These are phyloP conservation scores for Carduelis carduelis DNA, from an alignment of 2,797 vertebrate genomes.

Conservation along the genomic window DNA sequence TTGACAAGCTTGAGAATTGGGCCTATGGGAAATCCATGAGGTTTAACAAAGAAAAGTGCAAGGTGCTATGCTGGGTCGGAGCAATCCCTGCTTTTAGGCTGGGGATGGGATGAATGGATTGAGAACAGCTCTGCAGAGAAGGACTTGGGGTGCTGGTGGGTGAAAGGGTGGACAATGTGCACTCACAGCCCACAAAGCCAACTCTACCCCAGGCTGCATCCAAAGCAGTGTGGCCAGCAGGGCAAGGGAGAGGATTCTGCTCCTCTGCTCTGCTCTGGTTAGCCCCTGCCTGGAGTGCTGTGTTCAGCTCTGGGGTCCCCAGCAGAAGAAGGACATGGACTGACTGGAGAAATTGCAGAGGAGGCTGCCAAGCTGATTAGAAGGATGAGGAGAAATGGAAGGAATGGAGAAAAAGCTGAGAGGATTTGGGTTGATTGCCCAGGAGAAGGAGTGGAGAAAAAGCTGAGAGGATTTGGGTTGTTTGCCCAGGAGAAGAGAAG, in stretches of 20 bases:
- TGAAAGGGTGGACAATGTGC: background rate
- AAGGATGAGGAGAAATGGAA: background rate
- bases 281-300: background rate
- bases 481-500: background rate
- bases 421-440: background rate
- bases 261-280: background rate
- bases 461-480: background rate
- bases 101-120: background rate
- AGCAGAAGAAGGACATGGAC: background rate
- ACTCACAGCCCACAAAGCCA: background rate
- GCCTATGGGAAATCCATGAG: background rate
- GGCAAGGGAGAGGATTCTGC: background rate
- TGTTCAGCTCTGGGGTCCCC: background rate
- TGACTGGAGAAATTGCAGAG: background rate
- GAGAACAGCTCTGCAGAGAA: background rate
- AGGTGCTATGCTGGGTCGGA: background rate
- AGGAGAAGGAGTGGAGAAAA: background rate
- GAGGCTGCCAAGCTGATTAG: background rate
- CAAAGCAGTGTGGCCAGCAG: background rate
- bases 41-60: background rate
- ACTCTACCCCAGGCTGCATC: background rate
- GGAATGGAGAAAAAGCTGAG: background rate
- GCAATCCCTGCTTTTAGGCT: background rate
- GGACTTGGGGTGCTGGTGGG: background rate
- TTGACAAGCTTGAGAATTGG: background rate